Evolutionary conservation across 1,140 invertebrate species (phyloP).

Genomic region (Araneus ventricosus): DNA sequence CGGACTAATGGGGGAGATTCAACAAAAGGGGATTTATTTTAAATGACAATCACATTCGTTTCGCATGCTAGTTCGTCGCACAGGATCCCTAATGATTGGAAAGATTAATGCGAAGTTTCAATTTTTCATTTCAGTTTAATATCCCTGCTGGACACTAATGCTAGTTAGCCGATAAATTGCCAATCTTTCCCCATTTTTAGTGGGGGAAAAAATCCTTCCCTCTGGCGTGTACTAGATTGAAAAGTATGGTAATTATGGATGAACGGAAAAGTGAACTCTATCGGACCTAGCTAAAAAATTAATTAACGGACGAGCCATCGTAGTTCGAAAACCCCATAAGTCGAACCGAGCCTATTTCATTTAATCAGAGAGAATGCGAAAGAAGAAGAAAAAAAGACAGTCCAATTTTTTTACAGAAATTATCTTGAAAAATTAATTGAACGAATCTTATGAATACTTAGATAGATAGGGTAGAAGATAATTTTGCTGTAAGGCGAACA

Average conservation of each 20-base stretch:
- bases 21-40: conserved; percentile 51
- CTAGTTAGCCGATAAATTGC: conserved; percentile 36
- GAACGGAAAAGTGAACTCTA: background rate
- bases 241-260: conserved; percentile 35
- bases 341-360: background rate
- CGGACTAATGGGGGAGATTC: conserved; percentile 35
- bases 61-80: conserved; percentile 5
- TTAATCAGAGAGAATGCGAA: background rate
- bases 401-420: background rate
- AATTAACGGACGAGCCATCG: conserved; percentile 40
- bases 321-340: background rate
- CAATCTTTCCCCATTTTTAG: conserved; percentile 15
- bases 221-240: background rate
- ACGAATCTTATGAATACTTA: background rate
- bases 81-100: conserved; percentile 44
- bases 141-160: conserved; percentile 3
- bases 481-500: background rate
- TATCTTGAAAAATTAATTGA: background rate
- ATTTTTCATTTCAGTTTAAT: conserved; percentile 40
- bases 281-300: background rate
- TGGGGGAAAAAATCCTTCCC: background rate
- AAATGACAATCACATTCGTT: conserved; percentile 55
- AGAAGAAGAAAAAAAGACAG: background rate
- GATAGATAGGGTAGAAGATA: background rate
- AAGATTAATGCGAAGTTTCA: conserved; percentile 52